Base-by-base conservation (phyloP, 2,113 vertebrate species). In the Pseudopipra pipra region DNA sequence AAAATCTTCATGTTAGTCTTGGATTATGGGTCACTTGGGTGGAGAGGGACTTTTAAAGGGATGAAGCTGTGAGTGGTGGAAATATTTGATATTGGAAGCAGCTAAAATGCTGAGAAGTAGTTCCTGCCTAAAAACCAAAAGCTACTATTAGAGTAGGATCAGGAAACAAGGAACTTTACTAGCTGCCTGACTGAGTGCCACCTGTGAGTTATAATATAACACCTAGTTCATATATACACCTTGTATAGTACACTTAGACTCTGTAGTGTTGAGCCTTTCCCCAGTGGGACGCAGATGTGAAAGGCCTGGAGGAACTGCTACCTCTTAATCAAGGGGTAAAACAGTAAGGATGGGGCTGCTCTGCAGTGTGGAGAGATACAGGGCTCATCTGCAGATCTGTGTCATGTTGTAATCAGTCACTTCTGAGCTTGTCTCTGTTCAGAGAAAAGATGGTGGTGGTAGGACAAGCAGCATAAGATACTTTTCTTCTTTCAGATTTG, bases 21-120 rank as follows among this genome's bases (percentile, higher is more conserved):
- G 6, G 14, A 0, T 67, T 62, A 8, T 24, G 5, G 4, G 13
- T 22, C 58, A 1, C 11, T 28, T 84, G 59, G 5, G 31, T 43
- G n/a, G 9, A 74, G 18, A 54, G 23, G 8, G 14, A 20, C 30
- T 90, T 92, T 55, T 61, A 22, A 33, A 88, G 14, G 11, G 23
- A 17, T 22, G 7, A 11, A 43, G 18, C 23, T 35, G 11, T 6
- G 8, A 56, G 11, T 20, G 0, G 0, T 43, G 9, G 41, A 58
- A 55, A 33, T 74, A 68, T 11, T 72, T 23, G 18, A 6, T n/a
- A 11, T 39, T 14, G 59, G 46, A 63, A 67, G 21, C 2, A 1
- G 1, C 14, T 73, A 18, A 90, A 90, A 46, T 62, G 22, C 44
- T 77, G 31, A 67, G 55, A 59, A 30, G 5, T 52, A 54, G 39